Base-by-base conservation (phyloP, 2,113 vertebrate genomes). In the Poecile atricapillus region DNA sequence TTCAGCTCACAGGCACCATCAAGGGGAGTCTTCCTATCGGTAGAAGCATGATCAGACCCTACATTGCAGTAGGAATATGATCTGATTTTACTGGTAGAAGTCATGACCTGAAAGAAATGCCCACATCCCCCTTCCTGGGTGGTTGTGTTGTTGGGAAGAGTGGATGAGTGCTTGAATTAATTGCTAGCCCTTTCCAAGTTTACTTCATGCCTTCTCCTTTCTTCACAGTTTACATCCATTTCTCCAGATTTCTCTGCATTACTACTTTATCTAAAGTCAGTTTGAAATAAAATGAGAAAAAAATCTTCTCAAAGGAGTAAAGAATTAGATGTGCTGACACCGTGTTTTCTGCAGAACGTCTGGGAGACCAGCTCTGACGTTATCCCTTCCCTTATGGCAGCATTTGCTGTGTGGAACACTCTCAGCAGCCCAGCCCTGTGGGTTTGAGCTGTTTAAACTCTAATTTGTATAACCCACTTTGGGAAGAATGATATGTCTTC, bases 401-500 rank as follows among this genome's bases (percentile, higher is more conserved):
- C 41, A 23, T 14, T 79, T 60, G 50, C 41, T 83, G 64, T 46
- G 64, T 87, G 84, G 73, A 93, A 77, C 56, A 27, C 37, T 89
- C 58, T 58, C 70, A 83, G 68, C 22, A 69, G 93, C 46, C 77
- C 67, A 85, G 81, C 64, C 65, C 53, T 55, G 62, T 5, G 78
- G 78, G 71, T 80, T 62, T 76, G 67, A 90, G 58, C 70, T 70
- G 70, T 68, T 62, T 53, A 56, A 80, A 43, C 46, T 74, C 67
- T 46, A 67, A 65, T 88, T 83, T 70, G 46, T 76, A 41, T 47
- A 89, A 85, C 53, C 31, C 39, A 62, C 82, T 83, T 83, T 20
- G 90, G 93, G 91, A 95, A 93, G 89, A 91, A 94, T 77, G 59
- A 31, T 50, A 37, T 9, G 39, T 62, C 75, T 85, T 93, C 81